phyloP scores from a whole-genome alignment of 2,888 invertebrate species.

The Hylaea fasciaria region DNA sequence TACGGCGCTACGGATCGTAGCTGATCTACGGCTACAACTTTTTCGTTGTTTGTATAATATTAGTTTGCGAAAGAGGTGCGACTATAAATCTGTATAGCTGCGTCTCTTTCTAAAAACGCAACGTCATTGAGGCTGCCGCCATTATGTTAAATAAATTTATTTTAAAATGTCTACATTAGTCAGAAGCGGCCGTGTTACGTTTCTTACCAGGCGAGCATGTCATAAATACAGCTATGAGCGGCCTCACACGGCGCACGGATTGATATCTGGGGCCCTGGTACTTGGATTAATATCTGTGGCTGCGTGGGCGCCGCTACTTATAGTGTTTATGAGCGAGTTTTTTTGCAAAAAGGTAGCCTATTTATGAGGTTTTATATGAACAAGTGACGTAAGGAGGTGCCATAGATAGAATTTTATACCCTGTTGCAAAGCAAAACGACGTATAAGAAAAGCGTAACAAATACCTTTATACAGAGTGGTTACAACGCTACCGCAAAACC shows the following conservation, averaged over 20 bases:
- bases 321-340: conserved; percentile 46
- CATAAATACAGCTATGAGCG: conserved; percentile 71
- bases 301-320: conserved; percentile 69
- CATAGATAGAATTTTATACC: too few relatives aligned
- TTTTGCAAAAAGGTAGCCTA: conserved; percentile 10
- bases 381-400: conserved; percentile 3
- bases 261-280: conserved; percentile 73
- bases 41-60: too few relatives aligned
- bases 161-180: conserved; percentile 65
- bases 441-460: background rate
- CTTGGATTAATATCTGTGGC: conserved; percentile 51
- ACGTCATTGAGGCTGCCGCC: too few relatives aligned
- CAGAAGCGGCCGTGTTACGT: conserved; percentile 61
- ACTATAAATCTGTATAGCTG: too few relatives aligned
- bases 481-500: conserved; percentile 20
- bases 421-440: background rate
- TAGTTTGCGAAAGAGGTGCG: too few relatives aligned
- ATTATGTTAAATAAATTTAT: background rate
- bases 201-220: conserved; percentile 69
- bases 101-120: too few relatives aligned
- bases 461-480: conserved; percentile 9
- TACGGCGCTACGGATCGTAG: conserved; percentile 25
- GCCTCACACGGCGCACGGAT: conserved; percentile 76
- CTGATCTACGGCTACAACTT: conserved; percentile 26
- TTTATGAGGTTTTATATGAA: conserved; percentile 8